Evolutionary conservation across 2,888 invertebrate species (phyloP).

Genomic region (Lingula anatina): DNA sequence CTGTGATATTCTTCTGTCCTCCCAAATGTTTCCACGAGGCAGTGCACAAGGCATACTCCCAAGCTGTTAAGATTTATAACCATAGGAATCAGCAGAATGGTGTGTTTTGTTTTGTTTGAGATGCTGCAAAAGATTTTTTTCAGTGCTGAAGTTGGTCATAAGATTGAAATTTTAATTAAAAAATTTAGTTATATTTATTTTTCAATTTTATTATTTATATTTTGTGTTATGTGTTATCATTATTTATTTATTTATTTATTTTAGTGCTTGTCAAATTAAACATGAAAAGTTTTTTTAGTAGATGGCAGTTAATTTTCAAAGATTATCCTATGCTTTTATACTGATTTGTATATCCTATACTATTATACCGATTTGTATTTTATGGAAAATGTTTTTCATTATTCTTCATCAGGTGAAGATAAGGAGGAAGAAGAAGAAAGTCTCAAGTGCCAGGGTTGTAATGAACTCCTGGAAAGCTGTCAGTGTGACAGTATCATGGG

Average conservation of each 20-base stretch:
- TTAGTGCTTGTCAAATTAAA: too few species aligned
- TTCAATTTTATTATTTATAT: neutral
- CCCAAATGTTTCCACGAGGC: constrained; percentile 27
- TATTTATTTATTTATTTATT: too few species aligned
- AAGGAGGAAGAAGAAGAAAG: constrained; percentile 55
- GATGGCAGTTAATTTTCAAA: too few species aligned
- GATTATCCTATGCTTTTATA: too few species aligned
- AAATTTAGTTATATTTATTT: too few species aligned
- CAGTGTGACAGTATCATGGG: constrained; percentile 65
- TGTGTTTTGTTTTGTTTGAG: too few species aligned
- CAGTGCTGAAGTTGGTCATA: neutral
- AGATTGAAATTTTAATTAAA: too few species aligned
- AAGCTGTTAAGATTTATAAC: constrained; percentile 40
- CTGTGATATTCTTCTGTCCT: constrained; percentile 29
- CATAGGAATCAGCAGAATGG: constrained; percentile 18
- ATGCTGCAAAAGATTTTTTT: neutral
- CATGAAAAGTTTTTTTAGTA: too few species aligned
- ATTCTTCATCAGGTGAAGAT: constrained; percentile 6
- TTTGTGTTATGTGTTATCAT: neutral
- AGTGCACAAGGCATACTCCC: constrained; percentile 36
- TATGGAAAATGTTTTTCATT: neutral
- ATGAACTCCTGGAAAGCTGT: constrained; percentile 61
- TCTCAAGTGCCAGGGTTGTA: constrained; percentile 69
- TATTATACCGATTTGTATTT: constrained; percentile 3
- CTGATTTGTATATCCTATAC: too few species aligned